Evolutionary conservation across 2,113 vertebrate genomes (phyloP), one percentile per base, ranked within the genome.

Genomic region (Meriones unguiculatus): DNA sequence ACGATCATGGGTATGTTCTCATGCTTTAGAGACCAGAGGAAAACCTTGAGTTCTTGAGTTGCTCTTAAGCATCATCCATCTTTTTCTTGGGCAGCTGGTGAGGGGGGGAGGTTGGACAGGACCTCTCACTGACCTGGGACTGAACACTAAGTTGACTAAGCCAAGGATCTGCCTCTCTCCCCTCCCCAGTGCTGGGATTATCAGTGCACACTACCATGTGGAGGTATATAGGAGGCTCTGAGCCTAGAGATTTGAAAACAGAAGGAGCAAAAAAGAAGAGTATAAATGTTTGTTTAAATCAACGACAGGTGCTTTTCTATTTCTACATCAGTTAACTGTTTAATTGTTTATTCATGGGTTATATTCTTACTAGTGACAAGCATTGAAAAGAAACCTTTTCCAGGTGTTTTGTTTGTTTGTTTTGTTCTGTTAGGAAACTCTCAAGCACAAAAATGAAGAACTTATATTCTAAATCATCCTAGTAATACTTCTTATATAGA

Each of bases 381-480:
- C 12, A 87, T 57, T 75, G 13, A 54, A 57, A 57, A 67, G 72
- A 77, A 9, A 35, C 20, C 46, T 20, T 94, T 22, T 65, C 78
- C 28, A 92, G 15, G 30, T 75, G 78, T 78, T 84, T 46, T 46
- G 46, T 46, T 5, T 46, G 46, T 46, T 46, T 46, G 46, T 46
- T 46, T 46, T 46, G 46, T 46, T 5, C 5, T 46, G 46, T 75
- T 75, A 69, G 54, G 14, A 67, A 91, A 96, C 75, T 93, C 3
- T 6, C 38, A 76, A 1, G 46, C 84, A 76, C 30, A 75, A 72
- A 95, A 94, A 62, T 73, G 52, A 69, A 2, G 7, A 87, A 89
- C 78, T 64, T 35, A 84, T 80, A 89, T 94, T 93, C 72, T 24
- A 57, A 12, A 50, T 76, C 57, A 95, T 86, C 76, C n/a, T 38